Evolutionary conservation across 1,140 invertebrate genomes (phyloP), one percentile per base, ranked within the genome.

Genomic region (Gonioctena quinquepunctata): DNA sequence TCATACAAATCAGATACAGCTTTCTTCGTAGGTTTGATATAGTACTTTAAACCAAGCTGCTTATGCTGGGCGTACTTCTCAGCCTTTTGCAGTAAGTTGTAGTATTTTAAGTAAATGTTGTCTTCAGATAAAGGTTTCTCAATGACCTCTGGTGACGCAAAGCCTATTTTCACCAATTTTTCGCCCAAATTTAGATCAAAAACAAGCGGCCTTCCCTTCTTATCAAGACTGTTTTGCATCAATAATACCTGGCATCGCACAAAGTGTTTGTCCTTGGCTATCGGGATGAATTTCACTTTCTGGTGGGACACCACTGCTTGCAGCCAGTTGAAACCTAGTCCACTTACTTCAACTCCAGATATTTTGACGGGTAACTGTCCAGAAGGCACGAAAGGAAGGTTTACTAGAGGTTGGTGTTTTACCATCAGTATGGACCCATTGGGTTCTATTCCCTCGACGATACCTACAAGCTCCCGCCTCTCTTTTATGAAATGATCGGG

Each of bases 281-380:
- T 28, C 60, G 87, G 86, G 56, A 86, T 75, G 73, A 86, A 87
- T 71, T 72, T 83, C 27, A 88, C 71, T 54, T 79, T 68, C 50
- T 84, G 81, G 25, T 80, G 83, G 67, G 71, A 78, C 25, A 85
- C 81, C 68, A 88, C 76, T 7, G 80, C 77, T 75, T 87, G 85
- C 56, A 88, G 74, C 87, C 87, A 88, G 74, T 80, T 86, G 2
- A 86, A 65, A 60, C 86, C 87, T 73, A 86, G 79, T 67, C 80
- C 77, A 49, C 76, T 83, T 13, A 87, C 68, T 54, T 86, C 72
- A 19, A 88, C 80, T 28, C 84, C 85, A 59, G 85, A 83, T 62
- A 87, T 81, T 80, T 86, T 87, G n/a, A 87, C 76, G 3, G 87
- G 86, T 73, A 88, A 78, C 72, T 83, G 76, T 25, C 80, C 82